Base-by-base conservation (phyloP, 2,797 vertebrate species). In the Parauchenoglanis ngamensis region DNA sequence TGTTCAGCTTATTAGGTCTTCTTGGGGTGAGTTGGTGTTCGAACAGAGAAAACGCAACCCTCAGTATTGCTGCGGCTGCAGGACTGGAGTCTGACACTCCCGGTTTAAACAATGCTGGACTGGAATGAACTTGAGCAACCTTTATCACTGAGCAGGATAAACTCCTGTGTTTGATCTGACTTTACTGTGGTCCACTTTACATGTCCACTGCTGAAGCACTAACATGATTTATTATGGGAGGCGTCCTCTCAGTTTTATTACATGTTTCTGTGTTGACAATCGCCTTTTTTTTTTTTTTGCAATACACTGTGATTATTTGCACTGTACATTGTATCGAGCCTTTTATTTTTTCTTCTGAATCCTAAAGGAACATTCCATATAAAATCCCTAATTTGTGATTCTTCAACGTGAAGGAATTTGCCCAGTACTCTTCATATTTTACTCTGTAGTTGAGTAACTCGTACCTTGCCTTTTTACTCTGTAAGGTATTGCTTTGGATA, bases 221-320 rank as follows among this genome's bases (percentile, higher is more conserved):
- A 35, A 49, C 21, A 40, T 87, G 46, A 82, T 82, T n/a, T 61
- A 4, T 46, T 67, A n/a, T 54, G 21, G 65, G 65, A 46, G 4
- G 40, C 54, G 59, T 54, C 75, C 70, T 54, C 28, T 57, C 49
- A 7, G 19, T 40, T 84, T 56, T 84, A 84, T 72, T 72, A 70
- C 65, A 87, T 63, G 82, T 76, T 83, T 82, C 91, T 88, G 86
- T 94, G 87, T 84, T 94, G 96, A 96, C 96, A 96, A 96, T 96
- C 94, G 85, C 81, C 13, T 77, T 59, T 12, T 78, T 8, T 52
- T 80, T 49, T 8, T 2, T 90, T 19, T 93, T 91, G 83, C 90
- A 85, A 91, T 92, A 90, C 89, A 91, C 92, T 95, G 93, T 94
- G 92, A 92, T 92, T 89, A 93, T 93, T 94, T 96, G 92, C 93